Evolutionary conservation across 2,888 invertebrate genomes (phyloP), one percentile per base, ranked within the genome.

Genomic region (Rotaria magnacalcarata): DNA sequence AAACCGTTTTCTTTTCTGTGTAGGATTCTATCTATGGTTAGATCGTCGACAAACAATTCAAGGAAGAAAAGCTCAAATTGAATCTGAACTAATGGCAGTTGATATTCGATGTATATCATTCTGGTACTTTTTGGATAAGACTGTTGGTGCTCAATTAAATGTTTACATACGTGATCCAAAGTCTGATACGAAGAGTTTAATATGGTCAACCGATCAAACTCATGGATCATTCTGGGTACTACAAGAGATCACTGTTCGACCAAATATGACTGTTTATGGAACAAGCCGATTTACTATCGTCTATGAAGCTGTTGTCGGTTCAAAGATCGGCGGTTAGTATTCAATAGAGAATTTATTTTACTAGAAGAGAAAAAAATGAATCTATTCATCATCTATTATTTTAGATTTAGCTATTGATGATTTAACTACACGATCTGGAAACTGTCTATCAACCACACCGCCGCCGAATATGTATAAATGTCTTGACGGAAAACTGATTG

Each of bases 361-460:
- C 34, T 34, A 34, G 34, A 34, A 34, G 34, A 34, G 34, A 34
- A 34, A 34, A 34, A 34, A 34, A 34, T 34, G 2, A 34, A 34
- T 34, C 34, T 34, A 34, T 34, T 34, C 2, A 34, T 14, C 11
- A 27, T 27, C 0, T 60, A 27, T 14, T 60, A 27, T 60, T 67
- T 41, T 34, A 67, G 90, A 90, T 87, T 89, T 90, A 47, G 90
- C 90, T 60, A 89, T 90, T 85, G 90, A 90, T 88, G 90, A 90
- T 87, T 87, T 90, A 47, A 87, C 87, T 10, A 88, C 89, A 43
- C 85, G 88, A 52, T 86, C 88, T 60, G 90, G 90, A 21, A 87
- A 88, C 0, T 90, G 90, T 43, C 75, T 52, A 47, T 24, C 47
- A 47, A 47, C 34, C 8, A 84, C 34, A 84, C 54, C 54, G 54